Evolutionary conservation across 2,797 vertebrate genomes (phyloP).

Genomic region (Euthynnus affinis): DNA sequence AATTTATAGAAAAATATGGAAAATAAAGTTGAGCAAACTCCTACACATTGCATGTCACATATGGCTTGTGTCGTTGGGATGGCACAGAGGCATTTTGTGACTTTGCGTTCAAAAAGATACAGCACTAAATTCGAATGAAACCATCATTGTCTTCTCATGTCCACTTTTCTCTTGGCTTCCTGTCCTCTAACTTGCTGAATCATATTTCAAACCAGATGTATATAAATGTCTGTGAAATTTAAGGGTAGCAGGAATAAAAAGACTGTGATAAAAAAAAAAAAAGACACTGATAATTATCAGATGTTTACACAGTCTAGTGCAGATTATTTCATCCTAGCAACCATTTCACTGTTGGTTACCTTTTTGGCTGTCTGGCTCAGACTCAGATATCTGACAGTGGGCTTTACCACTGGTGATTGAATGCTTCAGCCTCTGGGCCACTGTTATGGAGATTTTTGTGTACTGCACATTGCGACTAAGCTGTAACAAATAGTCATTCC

Average conservation of each 20-base stretch:
- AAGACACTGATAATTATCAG: constrained; percentile 34
- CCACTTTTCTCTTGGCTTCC: constrained; percentile 2
- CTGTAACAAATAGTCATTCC: constrained; percentile 17
- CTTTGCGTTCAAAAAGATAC: constrained; percentile 26
- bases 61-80: constrained; percentile 24
- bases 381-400: constrained; percentile 6
- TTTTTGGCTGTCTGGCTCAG: constrained; percentile 27
- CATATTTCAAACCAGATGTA: constrained; percentile 35
- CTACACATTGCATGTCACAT: constrained; percentile 7
- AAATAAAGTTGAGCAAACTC: constrained; percentile 51
- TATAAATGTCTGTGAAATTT: constrained; percentile 25
- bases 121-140: constrained; percentile 37
- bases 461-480: not conserved
- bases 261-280: not conserved
- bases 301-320: constrained; percentile 19
- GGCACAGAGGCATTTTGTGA: constrained; percentile 28
- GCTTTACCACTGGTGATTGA: constrained; percentile 1
- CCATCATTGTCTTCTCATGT: constrained; percentile 17
- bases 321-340: constrained; percentile 28
- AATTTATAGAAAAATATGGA: constrained; percentile 25
- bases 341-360: constrained; percentile 21
- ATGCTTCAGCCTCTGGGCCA: constrained; percentile 21
- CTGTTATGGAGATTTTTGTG: constrained; percentile 18
- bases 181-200: constrained; percentile 20
- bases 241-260: not conserved